Evolutionary conservation across 2,797 vertebrate genomes (phyloP).

Genomic region (Lithobates pipiens): DNA sequence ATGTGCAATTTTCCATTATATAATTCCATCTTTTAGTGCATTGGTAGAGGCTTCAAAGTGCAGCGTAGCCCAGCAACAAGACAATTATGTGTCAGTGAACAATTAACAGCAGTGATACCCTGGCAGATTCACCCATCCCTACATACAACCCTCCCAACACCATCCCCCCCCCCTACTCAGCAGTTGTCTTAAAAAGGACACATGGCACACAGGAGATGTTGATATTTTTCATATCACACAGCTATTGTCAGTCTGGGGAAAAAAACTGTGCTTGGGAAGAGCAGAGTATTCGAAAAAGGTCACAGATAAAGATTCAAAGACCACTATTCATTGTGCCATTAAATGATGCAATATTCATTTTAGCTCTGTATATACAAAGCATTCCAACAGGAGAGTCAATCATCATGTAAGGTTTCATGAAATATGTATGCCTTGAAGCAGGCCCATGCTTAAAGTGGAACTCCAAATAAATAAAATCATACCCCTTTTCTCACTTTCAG

Average conservation of each 20-base stretch:
- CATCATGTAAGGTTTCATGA: too few species aligned
- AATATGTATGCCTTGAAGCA: too few species aligned
- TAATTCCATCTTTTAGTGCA: slow-evolving; percentile 49
- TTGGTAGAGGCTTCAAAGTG: slow-evolving; percentile 26
- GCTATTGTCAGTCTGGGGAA: not conserved
- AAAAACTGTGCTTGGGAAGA: not conserved
- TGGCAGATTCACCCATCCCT: slow-evolving; percentile 1
- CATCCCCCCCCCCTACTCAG: not conserved
- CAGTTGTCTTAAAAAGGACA: not conserved
- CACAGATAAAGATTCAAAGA: too few species aligned
- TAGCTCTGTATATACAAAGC: too few species aligned
- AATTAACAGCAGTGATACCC: slow-evolving; percentile 49
- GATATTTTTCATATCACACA: not conserved
- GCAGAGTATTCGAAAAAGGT: not conserved
- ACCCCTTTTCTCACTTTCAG: too few species aligned
- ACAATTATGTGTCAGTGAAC: slow-evolving; percentile 51
- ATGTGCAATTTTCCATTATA: slow-evolving; percentile 34
- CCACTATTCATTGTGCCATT: too few species aligned
- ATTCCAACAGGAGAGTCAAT: too few species aligned
- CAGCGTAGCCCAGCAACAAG: slow-evolving; percentile 52
- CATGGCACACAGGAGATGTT: not conserved
- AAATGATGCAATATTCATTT: too few species aligned
- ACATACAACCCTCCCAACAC: not conserved
- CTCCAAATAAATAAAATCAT: too few species aligned
- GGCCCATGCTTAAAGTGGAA: too few species aligned